A percentile compares a stretch with the other conserved stretches of the same genome.
These are phyloP conservation scores for Eulemur coronatus DNA, from an alignment of 2,797 vertebrate species.

Conservation along the genomic window DNA sequence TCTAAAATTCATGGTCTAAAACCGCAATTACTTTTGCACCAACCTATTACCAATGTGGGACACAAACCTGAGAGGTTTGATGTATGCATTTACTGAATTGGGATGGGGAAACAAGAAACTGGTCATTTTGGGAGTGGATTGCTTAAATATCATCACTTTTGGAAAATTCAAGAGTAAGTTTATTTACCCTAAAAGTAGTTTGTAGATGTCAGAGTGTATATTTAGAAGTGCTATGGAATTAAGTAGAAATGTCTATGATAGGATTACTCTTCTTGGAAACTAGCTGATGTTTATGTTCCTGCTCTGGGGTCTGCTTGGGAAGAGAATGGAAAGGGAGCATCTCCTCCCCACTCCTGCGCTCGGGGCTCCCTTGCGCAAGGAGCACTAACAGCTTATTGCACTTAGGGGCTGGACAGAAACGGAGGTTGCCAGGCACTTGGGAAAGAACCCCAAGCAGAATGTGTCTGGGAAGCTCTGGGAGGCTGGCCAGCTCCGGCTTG, in stretches of 20 bases:
- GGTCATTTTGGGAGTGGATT: background rate
- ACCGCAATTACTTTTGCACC: no score
- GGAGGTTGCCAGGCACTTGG: background rate
- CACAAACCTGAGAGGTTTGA: background rate
- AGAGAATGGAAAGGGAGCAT: background rate
- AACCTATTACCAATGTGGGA: background rate
- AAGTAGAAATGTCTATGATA: background rate
- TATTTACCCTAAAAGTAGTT: background rate
- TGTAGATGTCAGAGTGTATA: background rate
- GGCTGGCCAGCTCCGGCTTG: background rate
- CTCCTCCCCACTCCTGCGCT: background rate
- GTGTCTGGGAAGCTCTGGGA: background rate
- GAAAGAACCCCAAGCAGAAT: background rate
- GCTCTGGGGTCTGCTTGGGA: background rate
- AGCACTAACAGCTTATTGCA: background rate
- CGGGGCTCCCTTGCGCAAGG: background rate
- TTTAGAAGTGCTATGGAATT: background rate
- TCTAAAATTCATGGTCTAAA: no score
- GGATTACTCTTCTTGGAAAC: background rate
- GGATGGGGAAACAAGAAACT: background rate
- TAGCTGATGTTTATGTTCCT: background rate
- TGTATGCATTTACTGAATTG: background rate
- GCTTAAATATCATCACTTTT: background rate
- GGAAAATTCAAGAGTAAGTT: background rate
- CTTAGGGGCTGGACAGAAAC: background rate